These are phyloP conservation scores for Druceiella hillmani DNA, from an alignment of 2,888 invertebrate genomes.

Conservation along the genomic window DNA sequence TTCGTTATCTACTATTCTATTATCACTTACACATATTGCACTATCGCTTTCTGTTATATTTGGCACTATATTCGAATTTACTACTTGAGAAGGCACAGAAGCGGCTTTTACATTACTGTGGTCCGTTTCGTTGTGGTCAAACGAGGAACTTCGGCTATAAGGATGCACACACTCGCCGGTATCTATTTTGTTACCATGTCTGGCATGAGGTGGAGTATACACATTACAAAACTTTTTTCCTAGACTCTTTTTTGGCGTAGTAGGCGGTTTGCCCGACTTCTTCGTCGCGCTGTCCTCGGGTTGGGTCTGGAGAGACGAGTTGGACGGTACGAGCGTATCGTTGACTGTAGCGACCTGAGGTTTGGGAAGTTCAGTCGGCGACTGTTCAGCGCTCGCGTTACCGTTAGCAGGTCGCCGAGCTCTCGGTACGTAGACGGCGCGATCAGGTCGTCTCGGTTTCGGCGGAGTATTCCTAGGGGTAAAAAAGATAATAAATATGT, in stretches of 20 bases:
- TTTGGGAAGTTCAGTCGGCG: background rate
- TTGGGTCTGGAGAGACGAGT: background rate
- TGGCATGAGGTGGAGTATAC: constrained; percentile 47
- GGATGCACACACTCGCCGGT: no score
- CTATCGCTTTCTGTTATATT: constrained; percentile 50
- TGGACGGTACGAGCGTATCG: background rate
- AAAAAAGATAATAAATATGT: no score
- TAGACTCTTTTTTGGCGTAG: constrained; percentile 38
- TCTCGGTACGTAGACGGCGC: constrained; percentile 73
- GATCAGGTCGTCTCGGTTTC: constrained; percentile 63
- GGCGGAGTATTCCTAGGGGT: constrained; percentile 41
- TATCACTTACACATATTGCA: constrained; percentile 35
- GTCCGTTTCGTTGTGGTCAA: no score
- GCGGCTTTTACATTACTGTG: no score
- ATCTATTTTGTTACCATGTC: no score
- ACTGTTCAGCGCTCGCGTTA: constrained; percentile 11
- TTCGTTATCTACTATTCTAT: background rate
- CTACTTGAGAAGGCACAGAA: constrained; percentile 37
- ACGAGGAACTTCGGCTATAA: no score
- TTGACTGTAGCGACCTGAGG: constrained; percentile 12
- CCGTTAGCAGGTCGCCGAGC: constrained; percentile 50
- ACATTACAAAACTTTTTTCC: constrained; percentile 48
- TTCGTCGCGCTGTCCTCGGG: constrained; percentile 11
- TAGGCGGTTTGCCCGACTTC: constrained; percentile 27
- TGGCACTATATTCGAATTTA: constrained; percentile 43